Percentiles rank a stretch among this genome's conserved stretches.
phyloP scores from a whole-genome alignment of 2,888 invertebrate genomes.

The Lymantria monacha region DNA sequence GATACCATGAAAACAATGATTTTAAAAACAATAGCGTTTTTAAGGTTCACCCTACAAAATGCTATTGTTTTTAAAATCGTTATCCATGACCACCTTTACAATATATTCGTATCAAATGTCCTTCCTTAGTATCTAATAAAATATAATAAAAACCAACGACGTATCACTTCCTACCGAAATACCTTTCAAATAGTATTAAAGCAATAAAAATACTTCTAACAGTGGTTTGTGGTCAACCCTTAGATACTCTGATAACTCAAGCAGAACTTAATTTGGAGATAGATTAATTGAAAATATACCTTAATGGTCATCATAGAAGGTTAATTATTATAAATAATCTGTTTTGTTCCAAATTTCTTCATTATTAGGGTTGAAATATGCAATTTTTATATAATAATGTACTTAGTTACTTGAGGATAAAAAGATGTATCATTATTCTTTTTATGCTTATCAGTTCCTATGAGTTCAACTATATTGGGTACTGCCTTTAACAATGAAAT shows the following conservation, averaged over 20 bases:
- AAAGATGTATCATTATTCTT: too few relatives aligned
- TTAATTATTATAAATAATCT: neutral
- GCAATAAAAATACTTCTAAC: slow-evolving; percentile 51
- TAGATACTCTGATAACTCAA: slow-evolving; percentile 35
- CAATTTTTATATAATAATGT: too few relatives aligned
- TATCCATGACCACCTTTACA: neutral
- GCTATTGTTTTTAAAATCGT: neutral
- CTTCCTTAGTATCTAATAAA: slow-evolving; percentile 53
- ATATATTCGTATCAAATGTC: slow-evolving; percentile 20
- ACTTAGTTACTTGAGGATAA: too few relatives aligned
- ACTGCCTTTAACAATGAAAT: too few relatives aligned
- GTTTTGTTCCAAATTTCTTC: too few relatives aligned
- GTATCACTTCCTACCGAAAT: slow-evolving; percentile 63
- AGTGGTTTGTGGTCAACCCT: slow-evolving; percentile 46
- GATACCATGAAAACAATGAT: neutral
- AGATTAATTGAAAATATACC: slow-evolving; percentile 7
- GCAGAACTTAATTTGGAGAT: slow-evolving; percentile 34
- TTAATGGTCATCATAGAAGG: neutral
- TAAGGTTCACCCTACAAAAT: neutral
- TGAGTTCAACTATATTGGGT: too few relatives aligned
- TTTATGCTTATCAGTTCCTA: too few relatives aligned
- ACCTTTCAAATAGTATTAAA: slow-evolving; percentile 22
- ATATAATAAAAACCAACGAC: slow-evolving; percentile 66
- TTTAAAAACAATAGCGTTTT: neutral
- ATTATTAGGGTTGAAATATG: neutral